A percentile compares a stretch with the other conserved stretches of the same genome.
These are phyloP conservation scores for Tenebrosternarchus preto DNA, from an alignment of 2,113 vertebrate genomes.

Conservation along the genomic window DNA sequence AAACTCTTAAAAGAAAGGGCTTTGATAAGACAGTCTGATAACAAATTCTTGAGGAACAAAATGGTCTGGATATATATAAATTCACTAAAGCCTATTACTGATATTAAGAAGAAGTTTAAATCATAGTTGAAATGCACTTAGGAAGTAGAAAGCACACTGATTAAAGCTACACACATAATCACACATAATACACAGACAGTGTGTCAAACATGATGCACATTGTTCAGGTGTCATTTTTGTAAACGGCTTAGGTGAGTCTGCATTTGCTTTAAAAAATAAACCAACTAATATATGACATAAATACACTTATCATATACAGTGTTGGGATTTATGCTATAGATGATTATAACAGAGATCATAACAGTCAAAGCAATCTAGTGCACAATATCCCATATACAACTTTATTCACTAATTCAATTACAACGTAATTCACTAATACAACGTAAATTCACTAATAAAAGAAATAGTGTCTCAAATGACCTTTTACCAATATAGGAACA, in stretches of 20 bases:
- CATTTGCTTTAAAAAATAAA: background rate
- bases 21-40: background rate
- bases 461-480: background rate
- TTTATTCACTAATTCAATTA: background rate
- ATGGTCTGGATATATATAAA: too few relatives aligned
- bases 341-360: background rate
- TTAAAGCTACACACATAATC: background rate
- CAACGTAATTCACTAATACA: background rate
- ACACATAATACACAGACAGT: background rate
- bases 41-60: background rate
- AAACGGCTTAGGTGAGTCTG: too few relatives aligned
- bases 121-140: slow-evolving; percentile 21
- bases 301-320: background rate
- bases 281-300: background rate
- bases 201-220: background rate
- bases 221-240: background rate
- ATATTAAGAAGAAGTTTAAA: background rate
- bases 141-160: background rate
- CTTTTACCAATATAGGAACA: background rate
- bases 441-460: background rate
- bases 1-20: background rate
- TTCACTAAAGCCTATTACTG: background rate
- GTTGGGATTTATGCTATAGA: background rate
- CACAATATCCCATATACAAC: background rate
- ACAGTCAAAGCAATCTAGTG: too few relatives aligned